phyloP scores from a whole-genome alignment of 53 echinoderm and acorn worm species.

The Glandiceps talaboti region DNA sequence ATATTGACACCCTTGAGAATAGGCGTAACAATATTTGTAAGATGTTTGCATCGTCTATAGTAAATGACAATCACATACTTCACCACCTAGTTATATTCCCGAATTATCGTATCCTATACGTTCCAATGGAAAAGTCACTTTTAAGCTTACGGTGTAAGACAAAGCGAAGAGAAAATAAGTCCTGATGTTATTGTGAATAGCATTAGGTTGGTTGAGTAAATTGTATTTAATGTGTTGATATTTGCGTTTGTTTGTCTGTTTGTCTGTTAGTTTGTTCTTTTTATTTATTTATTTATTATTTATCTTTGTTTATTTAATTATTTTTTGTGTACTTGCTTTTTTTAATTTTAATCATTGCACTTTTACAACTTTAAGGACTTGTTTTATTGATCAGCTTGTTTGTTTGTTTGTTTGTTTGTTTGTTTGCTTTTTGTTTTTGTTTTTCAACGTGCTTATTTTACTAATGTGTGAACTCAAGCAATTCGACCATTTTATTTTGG shows the following conservation, averaged over 20 bases:
- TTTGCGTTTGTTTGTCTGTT: not conserved
- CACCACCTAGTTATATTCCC: not conserved
- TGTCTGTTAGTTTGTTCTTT: not conserved
- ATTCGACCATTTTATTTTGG: not conserved
- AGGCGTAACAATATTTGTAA: not conserved
- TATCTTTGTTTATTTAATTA: not conserved
- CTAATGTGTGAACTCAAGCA: not conserved
- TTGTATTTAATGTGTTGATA: not conserved
- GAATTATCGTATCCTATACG: not conserved
- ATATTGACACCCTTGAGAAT: not conserved
- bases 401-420: not conserved
- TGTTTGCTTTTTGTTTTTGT: not conserved
- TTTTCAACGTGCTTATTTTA: not conserved
- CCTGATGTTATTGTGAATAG: not conserved
- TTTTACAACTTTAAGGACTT: not conserved
- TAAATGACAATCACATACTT: not conserved
- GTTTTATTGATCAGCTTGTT: not conserved
- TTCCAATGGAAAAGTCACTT: not conserved
- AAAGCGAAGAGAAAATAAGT: not conserved
- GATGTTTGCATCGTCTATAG: not conserved
- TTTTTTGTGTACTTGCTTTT: too few relatives aligned
- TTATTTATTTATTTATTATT: too few relatives aligned
- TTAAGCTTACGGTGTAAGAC: not conserved
- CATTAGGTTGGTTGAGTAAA: not conserved
- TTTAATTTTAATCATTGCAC: too few relatives aligned